phyloP scores from a whole-genome alignment of 2,888 invertebrate genomes.

The Rambutsinella grinnellia region DNA sequence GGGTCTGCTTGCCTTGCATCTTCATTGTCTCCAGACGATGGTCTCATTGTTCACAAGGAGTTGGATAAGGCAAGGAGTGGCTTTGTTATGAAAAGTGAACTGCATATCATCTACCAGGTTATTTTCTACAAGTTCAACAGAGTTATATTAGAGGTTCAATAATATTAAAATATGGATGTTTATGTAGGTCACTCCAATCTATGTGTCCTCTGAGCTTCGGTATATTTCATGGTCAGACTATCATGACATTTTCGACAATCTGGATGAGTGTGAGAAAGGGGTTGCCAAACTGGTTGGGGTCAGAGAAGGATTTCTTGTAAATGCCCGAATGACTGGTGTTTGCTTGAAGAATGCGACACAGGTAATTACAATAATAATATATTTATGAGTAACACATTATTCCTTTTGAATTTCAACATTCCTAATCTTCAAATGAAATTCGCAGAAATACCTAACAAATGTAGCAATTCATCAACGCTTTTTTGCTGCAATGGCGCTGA shows the following conservation, averaged over 20 bases:
- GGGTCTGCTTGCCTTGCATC: slow-evolving; percentile 94
- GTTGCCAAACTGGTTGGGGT: slow-evolving; percentile 93
- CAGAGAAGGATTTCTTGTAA: slow-evolving; percentile 86
- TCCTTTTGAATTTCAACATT: too few relatives aligned
- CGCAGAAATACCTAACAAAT: too few relatives aligned
- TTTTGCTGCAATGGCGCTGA: slow-evolving; percentile 89
- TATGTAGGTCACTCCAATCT: too few relatives aligned
- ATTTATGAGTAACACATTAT: too few relatives aligned
- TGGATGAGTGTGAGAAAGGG: slow-evolving; percentile 83
- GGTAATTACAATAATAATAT: slow-evolving; percentile 9
- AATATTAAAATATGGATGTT: too few relatives aligned
- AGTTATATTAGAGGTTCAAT: too few relatives aligned
- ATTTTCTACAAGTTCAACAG: too few relatives aligned
- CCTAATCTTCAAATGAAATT: too few relatives aligned
- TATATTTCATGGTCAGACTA: slow-evolving; percentile 78
- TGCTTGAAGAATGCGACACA: slow-evolving; percentile 72
- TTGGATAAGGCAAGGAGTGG: slow-evolving; percentile 89
- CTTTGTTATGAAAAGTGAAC: slow-evolving; percentile 92
- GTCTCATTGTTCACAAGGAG: slow-evolving; percentile 88
- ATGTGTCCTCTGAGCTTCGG: slow-evolving; percentile 83
- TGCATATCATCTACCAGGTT: slow-evolving; percentile 95
- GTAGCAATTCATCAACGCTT: slow-evolving; percentile 75
- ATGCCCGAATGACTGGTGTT: slow-evolving; percentile 79
- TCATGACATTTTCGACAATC: slow-evolving; percentile 84
- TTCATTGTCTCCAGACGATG: slow-evolving; percentile 95